Base-by-base conservation (phyloP, 2,113 vertebrate genomes). In the Butastur rufipennis region DNA sequence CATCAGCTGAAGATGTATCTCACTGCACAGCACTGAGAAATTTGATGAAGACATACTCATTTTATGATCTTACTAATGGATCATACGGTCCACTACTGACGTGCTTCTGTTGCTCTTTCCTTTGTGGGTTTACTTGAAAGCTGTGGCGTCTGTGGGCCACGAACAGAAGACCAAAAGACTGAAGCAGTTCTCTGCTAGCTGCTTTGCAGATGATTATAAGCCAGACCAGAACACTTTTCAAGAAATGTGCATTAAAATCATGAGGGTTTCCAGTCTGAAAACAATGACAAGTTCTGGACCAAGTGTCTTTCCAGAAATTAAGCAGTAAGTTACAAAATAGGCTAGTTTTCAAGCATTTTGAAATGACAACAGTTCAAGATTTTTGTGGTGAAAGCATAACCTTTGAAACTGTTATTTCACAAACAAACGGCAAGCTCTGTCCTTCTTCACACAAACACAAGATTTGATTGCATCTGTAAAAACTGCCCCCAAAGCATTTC, bases 401-500 rank as follows among this genome's bases (percentile, higher is more conserved):
- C 47, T 85, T 81, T 93, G 93, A 93, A 97, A 95, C 66, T 90
- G 86, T 71, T 89, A 63, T 90, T 97, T 94, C 90, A 80, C 68
- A 96, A 96, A 97, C 62, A 81, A 80, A 73, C 5, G 43, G 72
- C 83, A 79, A 87, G 15, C 40, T 85, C 95, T 82, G 96, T 74
- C 94, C 71, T 86, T 93, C 86, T 97, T 97, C 88, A 93, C 14
- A 81, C 96, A 95, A 95, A 94, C 67, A 77, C 43, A 55, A 91
- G 43, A 94, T 94, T 90, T 95, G 94, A 97, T 95, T 96, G 95
- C 95, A 96, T 97, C 95, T 97, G 91, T 97, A 95, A 95, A 96
- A 97, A 96, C 91, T 97, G 93, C 87, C 96, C 94, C 95, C 88
- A 90, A 97, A 97, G 97, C 96, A 97, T 97, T 98, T 98, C 98